Evolutionary conservation across 2,797 vertebrate species (phyloP).

Genomic region (Tapirus indicus): DNA sequence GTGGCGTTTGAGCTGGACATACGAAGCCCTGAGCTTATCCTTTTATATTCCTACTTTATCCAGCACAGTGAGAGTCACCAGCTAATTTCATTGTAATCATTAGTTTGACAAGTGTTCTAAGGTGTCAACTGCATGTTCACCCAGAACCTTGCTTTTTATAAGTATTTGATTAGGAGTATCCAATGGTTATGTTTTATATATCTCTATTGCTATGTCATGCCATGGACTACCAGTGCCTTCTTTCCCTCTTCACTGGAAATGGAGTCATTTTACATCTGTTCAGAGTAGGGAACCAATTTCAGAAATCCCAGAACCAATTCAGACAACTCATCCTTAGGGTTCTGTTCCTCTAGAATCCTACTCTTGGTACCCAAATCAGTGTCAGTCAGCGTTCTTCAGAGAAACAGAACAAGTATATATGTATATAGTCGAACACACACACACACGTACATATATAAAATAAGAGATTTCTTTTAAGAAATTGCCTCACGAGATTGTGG

Average conservation of each 20-base stretch:
- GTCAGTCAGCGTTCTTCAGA: conserved; percentile 25
- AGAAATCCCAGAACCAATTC: neutral
- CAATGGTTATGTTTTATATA: neutral
- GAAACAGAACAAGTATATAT: neutral
- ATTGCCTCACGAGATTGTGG: neutral
- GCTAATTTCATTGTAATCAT: neutral
- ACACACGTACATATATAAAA: neutral
- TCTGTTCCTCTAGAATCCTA: neutral
- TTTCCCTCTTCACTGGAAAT: neutral
- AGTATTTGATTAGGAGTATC: neutral
- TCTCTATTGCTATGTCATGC: neutral
- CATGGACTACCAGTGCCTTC: neutral
- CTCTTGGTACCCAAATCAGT: neutral
- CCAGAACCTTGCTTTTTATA: neutral
- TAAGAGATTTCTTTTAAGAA: conserved; percentile 2
- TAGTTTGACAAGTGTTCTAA: neutral
- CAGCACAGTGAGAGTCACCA: conserved; percentile 3
- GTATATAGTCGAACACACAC: neutral
- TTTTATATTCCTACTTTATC: conserved; percentile 4
- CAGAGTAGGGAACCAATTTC: neutral
- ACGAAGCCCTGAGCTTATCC: neutral
- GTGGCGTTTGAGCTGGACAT: neutral
- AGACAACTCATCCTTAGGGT: neutral
- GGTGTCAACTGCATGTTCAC: neutral
- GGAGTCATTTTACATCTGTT: conserved; percentile 4